These are phyloP conservation scores for Trichacis sp. DNA, from an alignment of 2,888 invertebrate genomes.

Conservation along the genomic window DNA sequence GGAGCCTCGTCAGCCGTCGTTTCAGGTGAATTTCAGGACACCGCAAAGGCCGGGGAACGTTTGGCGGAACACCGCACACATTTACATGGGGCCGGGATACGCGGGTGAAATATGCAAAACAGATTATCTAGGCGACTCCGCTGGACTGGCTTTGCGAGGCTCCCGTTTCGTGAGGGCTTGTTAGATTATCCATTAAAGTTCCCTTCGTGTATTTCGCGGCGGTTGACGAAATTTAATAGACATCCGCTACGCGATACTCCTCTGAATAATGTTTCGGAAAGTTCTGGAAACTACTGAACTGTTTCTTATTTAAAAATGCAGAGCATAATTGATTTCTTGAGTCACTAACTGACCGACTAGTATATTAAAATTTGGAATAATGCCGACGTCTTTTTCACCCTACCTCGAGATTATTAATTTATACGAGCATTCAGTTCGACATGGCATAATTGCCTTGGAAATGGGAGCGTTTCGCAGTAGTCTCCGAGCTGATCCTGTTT, in stretches of 20 bases:
- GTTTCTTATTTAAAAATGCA: no score
- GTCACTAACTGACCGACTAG: no score
- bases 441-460: slow-evolving; percentile 14
- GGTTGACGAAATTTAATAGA: slow-evolving; percentile 50
- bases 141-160: slow-evolving; percentile 45
- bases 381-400: no score
- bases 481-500: slow-evolving; percentile 30
- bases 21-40: no score
- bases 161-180: slow-evolving; percentile 41
- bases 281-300: no score
- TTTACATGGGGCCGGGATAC: slow-evolving; percentile 53
- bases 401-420: neutral
- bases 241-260: slow-evolving; percentile 45
- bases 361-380: no score
- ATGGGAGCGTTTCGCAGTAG: slow-evolving; percentile 26
- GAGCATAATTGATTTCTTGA: no score
- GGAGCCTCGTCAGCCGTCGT: no score
- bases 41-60: slow-evolving; percentile 45
- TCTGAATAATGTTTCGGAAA: no score
- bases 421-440: neutral
- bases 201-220: slow-evolving; percentile 47
- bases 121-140: slow-evolving; percentile 58
- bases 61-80: slow-evolving; percentile 50
- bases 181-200: slow-evolving; percentile 56
- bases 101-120: slow-evolving; percentile 59